Percentiles rank a stretch among this genome's conserved stretches.
phyloP scores from a whole-genome alignment of 2,113 vertebrate genomes.

The Lampris incognitus region DNA sequence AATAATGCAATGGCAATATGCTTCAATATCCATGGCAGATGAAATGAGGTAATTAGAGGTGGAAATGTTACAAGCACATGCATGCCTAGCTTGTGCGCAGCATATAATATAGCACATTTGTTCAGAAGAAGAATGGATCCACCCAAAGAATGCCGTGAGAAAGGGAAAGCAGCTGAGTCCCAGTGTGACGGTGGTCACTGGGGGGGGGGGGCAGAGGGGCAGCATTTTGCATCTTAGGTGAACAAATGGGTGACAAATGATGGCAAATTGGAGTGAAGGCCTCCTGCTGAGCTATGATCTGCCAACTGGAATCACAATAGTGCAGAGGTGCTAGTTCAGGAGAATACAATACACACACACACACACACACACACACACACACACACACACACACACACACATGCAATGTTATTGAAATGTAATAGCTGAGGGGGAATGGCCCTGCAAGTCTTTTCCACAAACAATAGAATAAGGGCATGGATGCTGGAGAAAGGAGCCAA shows the following conservation, averaged over 20 bases:
- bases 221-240: constrained; percentile 70
- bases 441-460: background rate
- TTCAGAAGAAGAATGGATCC: constrained; percentile 32
- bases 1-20: constrained; percentile 68
- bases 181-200: constrained; percentile 54
- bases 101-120: background rate
- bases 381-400: constrained; percentile 44
- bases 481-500: constrained; percentile 41
- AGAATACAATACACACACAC: constrained; percentile 47
- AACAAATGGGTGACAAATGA: constrained; percentile 83
- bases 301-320: constrained; percentile 57
- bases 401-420: constrained; percentile 68
- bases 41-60: constrained; percentile 69
- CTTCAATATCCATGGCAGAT: constrained; percentile 73
- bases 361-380: constrained; percentile 24
- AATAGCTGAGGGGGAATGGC: constrained; percentile 20
- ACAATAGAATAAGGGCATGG: constrained; percentile 32
- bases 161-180: constrained; percentile 61
- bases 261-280: constrained; percentile 83
- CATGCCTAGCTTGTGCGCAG: background rate
- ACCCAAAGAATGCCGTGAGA: constrained; percentile 36
- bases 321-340: constrained; percentile 54
- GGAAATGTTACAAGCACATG: constrained; percentile 57
- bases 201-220: constrained; percentile 54
- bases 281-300: constrained; percentile 77